Base-by-base conservation (phyloP, 1,140 invertebrate genomes). In the Meloidogyne floridensis region DNA sequence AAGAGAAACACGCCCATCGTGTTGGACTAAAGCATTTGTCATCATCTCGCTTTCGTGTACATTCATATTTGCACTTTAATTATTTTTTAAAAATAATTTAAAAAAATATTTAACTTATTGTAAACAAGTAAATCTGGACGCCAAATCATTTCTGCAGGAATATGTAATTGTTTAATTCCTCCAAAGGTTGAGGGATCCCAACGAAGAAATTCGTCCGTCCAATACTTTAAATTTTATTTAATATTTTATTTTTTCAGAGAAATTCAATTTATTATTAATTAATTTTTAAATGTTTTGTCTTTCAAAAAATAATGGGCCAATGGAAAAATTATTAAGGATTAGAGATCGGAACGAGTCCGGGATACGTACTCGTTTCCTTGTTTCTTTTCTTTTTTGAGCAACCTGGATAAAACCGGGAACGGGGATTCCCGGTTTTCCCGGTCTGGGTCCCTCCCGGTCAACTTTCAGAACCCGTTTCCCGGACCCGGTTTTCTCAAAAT, bases 1-100 rank as follows among this genome's bases (percentile, higher is more conserved):
- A 15, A 87, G 73, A n/a, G 87, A 90, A 73, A 89, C 85, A 32
- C 83, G 79, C 42, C 87, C 87, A 65, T 86, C 87, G 69, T 82
- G 80, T 70, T 87, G 76, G 15, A 89, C 86, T 18, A 90, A 70
- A 10, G 85, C 88, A 77, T 89, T 89, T 15, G 87, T 89, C 75
- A 88, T 85, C 82, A 89, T 78, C 80, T 89, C 87, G 71, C 89
- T 89, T 56, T 88, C 87, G 71, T 86, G 82, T 7, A 89, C 82
- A 75, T 89, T 90, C 87, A 89, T 89, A 76, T 90, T 87, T 13
- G 87, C 87, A 78, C 86, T 89, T 47, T 77, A n/a, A 71, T 6
- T 32, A 78, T 43, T 70, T 20, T 4, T 70, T 56, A 11, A 10
- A 78, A 69, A 9, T 43, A 79, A 47, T 32, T 10, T 11, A 18